phyloP scores from a whole-genome alignment of 2,113 vertebrate genomes.

The Crotalus viridis region DNA sequence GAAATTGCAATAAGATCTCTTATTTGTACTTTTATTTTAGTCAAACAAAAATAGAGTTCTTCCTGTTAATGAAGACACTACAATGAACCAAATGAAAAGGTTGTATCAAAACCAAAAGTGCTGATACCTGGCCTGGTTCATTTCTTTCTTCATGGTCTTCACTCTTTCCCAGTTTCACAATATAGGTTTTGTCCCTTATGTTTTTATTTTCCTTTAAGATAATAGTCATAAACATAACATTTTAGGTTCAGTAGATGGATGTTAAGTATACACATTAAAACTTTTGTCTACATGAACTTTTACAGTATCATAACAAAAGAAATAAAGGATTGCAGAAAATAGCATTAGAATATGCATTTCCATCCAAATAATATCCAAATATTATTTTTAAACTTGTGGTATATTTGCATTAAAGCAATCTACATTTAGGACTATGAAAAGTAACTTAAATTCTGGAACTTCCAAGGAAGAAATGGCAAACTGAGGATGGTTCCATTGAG shows the following conservation, averaged over 20 bases:
- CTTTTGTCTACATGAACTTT: neutral
- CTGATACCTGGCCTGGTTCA: constrained; percentile 65
- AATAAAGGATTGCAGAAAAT: neutral
- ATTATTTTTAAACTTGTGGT: neutral
- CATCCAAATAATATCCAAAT: neutral
- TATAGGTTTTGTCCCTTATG: constrained; percentile 67
- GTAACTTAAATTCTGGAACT: neutral
- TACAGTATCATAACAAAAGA: neutral
- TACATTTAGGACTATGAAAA: neutral
- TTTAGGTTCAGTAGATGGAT: neutral
- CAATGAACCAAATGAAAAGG: neutral
- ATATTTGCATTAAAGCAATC: neutral
- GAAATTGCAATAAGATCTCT: neutral
- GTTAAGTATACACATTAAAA: neutral
- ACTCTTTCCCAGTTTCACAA: constrained; percentile 67
- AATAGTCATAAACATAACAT: neutral
- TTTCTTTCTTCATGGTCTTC: constrained; percentile 46
- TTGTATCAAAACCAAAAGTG: neutral
- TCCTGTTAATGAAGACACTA: neutral
- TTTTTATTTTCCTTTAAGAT: constrained; percentile 60
- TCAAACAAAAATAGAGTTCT: neutral
- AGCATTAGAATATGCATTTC: neutral
- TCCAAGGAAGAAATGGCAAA: neutral
- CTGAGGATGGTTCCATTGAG: neutral
- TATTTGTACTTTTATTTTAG: neutral